phyloP scores from a whole-genome alignment of 2,797 vertebrate genomes.

The Miichthys miiuy region DNA sequence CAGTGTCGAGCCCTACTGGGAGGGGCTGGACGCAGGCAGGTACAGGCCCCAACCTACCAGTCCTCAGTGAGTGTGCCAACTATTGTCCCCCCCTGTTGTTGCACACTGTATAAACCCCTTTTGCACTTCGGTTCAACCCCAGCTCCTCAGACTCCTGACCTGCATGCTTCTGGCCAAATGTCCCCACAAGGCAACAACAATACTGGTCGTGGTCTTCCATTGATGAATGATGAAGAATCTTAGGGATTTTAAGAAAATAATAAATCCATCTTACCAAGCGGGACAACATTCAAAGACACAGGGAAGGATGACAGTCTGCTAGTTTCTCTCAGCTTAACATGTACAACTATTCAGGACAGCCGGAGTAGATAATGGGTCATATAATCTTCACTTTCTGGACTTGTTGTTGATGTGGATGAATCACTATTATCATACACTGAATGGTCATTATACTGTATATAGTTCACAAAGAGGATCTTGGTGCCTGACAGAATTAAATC shows the following conservation, averaged over 20 bases:
- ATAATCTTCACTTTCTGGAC: neutral
- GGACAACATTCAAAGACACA: neutral
- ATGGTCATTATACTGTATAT: neutral
- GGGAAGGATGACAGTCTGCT: neutral
- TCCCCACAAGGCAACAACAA: constrained; percentile 59
- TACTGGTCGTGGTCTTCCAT: constrained; percentile 29
- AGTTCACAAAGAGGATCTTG: neutral
- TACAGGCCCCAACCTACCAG: constrained; percentile 78
- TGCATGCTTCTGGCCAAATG: constrained; percentile 63
- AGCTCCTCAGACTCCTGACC: constrained; percentile 52
- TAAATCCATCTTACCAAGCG: neutral
- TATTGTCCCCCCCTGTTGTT: constrained; percentile 53
- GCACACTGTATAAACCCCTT: constrained; percentile 52
- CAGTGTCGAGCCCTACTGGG: constrained; percentile 82
- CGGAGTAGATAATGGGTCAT: neutral
- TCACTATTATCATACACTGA: neutral
- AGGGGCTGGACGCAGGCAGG: constrained; percentile 81
- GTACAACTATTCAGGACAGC: neutral
- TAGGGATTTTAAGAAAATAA: neutral
- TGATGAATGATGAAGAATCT: constrained; percentile 15
- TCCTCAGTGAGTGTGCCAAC: constrained; percentile 84
- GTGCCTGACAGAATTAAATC: neutral
- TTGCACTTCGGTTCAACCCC: constrained; percentile 59
- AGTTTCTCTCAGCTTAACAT: neutral
- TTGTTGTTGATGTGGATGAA: constrained; percentile 8